Evolutionary conservation across 2,888 invertebrate species (phyloP), one percentile per base, ranked within the genome.

Genomic region (Stenolophus ochropezus): DNA sequence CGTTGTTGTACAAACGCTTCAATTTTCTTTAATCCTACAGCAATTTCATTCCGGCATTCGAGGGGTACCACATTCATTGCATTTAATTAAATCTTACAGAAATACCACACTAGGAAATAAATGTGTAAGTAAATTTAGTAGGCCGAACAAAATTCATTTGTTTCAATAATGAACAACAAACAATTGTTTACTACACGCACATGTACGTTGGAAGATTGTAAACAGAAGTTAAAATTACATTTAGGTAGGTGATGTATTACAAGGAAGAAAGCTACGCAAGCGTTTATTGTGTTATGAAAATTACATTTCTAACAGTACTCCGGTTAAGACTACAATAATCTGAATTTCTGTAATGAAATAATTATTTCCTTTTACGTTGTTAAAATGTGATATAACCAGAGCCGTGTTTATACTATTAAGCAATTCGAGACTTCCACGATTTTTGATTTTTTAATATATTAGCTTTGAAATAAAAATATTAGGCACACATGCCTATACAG

Each of bases 141-240:
- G 61, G 61, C 61, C n/a, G 25, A 25, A 25, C 14, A 25, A 21
- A 25, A 61, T 23, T 61, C 61, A 61, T 61, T 61, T 61, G 25
- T 61, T 61, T 61, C 1, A 21, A 61, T 61, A 61, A 61, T 61
- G 16, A 69, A 69, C 69, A 42, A 18, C 11, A 42, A 42, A 4
- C 33, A 42, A 8, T 6, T n/a, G 4, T 11, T 11, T 42, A 42
- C 33, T 42, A 4, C 33, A 11, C 1, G 11, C 33, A 42, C 33
- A 42, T 33, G 5, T 8, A 11, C 14, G 20, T 3, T 73, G n/a
- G 21, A 21, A 73, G 27, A 49, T 49, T 49, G 18, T 71, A 71
- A 8, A 49, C 20, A 49, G 49, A 73, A 73, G 49, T 73, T 73
- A 49, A 49, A 73, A 73, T 73, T 73, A 73, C 47, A 73, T 73